Base-by-base conservation (phyloP, 2,113 vertebrate species). In the Balaeniceps rex region DNA sequence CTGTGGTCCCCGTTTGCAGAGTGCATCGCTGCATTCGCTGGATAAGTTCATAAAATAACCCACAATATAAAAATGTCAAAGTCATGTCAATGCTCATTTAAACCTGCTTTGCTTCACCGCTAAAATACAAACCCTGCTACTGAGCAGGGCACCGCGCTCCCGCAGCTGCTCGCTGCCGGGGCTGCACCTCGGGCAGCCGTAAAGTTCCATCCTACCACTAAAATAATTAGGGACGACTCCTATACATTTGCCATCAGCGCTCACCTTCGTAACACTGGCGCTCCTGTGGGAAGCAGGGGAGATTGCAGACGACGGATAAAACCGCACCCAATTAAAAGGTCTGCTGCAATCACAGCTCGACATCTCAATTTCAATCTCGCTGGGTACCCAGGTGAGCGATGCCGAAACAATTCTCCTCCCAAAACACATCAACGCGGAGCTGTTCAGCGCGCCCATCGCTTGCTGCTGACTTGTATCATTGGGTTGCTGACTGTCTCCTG, bases 11-110 rank as follows among this genome's bases (percentile, higher is more conserved):
- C 10, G 52, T 33, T 54, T 31, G 83, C 84, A 11, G 58, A 63
- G 91, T 66, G 82, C 94, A 69, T 89, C 66, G 86, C 87, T 6
- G 51, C 76, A 7, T 36, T 83, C 17, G 70, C 92, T 8, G 94
- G 77, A 7, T 28, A 82, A 80, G 61, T 78, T 92, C 93, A 96
- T 98, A 97, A 97, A 97, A 82, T 13, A 93, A 81, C 22, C 76
- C 91, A 26, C 95, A 15, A 65, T 71, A 96, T 97, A 97, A 97
- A 97, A 94, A 94, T 75, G 97, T 97, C 97, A 95, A 66, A 88
- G 92, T 77, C 89, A 25, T 60, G 92, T 96, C 96, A 97, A 52
- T 87, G 96, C 96, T 96, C 96, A 93, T 96, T 97, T 96, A 87
- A 63, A 91, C 52, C 88, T 31, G 88, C 93, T 91, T 75, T 83